Percentiles rank a stretch among this genome's conserved stretches.
Conservation (phyloP, 2,797 vertebrate genomes). For the Ceyx erithaca region DNA sequence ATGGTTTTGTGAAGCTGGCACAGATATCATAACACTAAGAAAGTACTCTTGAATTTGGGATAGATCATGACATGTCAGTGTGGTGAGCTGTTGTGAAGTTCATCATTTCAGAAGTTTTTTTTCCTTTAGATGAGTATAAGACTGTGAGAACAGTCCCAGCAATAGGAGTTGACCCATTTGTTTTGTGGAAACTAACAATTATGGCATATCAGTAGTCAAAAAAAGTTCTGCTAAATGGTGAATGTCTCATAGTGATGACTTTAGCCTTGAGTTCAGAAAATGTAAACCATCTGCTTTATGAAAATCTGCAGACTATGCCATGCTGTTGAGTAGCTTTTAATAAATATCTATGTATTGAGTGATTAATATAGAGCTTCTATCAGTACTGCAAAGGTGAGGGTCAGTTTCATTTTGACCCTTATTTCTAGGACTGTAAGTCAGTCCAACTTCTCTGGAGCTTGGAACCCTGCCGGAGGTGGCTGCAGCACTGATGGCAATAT, state of each 20-base stretch:
- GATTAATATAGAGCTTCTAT: conserved; percentile 59
- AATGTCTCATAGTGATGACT: background rate
- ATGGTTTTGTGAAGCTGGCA: conserved; percentile 67
- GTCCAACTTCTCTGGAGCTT: conserved; percentile 9
- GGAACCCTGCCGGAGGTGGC: conserved; percentile 20
- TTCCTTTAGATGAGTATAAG: background rate
- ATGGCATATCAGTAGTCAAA: background rate
- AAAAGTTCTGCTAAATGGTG: background rate
- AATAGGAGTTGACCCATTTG: background rate
- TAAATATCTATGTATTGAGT: conserved; percentile 59
- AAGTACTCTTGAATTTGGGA: conserved; percentile 28
- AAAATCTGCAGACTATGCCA: conserved; percentile 30
- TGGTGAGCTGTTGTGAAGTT: background rate
- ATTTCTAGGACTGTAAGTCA: conserved; percentile 27
- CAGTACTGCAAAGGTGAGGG: conserved; percentile 35
- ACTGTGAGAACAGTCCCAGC: background rate
- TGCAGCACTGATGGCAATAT: conserved; percentile 17
- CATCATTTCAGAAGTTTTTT: conserved; percentile 19
- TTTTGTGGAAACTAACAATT: background rate
- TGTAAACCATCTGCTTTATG: conserved; percentile 55
- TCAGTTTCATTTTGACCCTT: conserved; percentile 36
- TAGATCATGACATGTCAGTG: background rate
- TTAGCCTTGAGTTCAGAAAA: conserved; percentile 58
- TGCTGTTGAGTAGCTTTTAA: conserved; percentile 51
- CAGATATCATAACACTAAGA: conserved; percentile 36